Percentiles rank a stretch among this genome's conserved stretches.
Evolutionary conservation across 2,888 invertebrate species (phyloP).

Genomic region (Cetonia aurata): DNA sequence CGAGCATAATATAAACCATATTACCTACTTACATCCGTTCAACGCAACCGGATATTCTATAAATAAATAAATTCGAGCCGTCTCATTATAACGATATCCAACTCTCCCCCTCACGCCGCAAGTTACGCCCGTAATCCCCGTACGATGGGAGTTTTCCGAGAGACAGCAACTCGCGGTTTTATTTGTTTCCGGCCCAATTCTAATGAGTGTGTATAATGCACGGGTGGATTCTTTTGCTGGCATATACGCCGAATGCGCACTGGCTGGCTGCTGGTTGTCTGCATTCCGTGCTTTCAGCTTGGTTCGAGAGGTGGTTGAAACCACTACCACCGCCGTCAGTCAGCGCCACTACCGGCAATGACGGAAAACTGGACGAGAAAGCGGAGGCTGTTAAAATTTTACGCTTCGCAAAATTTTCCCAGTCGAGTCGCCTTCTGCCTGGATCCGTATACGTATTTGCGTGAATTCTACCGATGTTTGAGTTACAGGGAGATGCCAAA

Average conservation of each 20-base stretch:
- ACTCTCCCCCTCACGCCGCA: background rate
- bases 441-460: too few species aligned
- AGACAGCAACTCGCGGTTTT: constrained; percentile 10
- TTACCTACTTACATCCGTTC: constrained; percentile 6
- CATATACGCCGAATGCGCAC: background rate
- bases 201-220: constrained; percentile 38
- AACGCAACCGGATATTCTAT: constrained; percentile 34
- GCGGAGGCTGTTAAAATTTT: constrained; percentile 29
- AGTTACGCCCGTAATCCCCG: background rate
- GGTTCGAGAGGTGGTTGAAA: constrained; percentile 28
- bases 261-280: background rate
- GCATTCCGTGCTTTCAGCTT: constrained; percentile 17
- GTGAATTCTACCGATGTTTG: too few species aligned
- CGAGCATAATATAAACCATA: too few species aligned
- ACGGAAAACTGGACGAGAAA: constrained; percentile 2
- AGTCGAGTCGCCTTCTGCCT: background rate
- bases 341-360: background rate
- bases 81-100: constrained; percentile 23
- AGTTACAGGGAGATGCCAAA: too few species aligned
- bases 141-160: background rate
- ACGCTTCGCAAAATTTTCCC: constrained; percentile 19
- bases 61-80: constrained; percentile 27
- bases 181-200: constrained; percentile 44
- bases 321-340: constrained; percentile 13
- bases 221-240: constrained; percentile 37